These are phyloP conservation scores for Caenorhabditis zanzibari DNA, from an alignment of 2,888 invertebrate genomes.

Conservation along the genomic window DNA sequence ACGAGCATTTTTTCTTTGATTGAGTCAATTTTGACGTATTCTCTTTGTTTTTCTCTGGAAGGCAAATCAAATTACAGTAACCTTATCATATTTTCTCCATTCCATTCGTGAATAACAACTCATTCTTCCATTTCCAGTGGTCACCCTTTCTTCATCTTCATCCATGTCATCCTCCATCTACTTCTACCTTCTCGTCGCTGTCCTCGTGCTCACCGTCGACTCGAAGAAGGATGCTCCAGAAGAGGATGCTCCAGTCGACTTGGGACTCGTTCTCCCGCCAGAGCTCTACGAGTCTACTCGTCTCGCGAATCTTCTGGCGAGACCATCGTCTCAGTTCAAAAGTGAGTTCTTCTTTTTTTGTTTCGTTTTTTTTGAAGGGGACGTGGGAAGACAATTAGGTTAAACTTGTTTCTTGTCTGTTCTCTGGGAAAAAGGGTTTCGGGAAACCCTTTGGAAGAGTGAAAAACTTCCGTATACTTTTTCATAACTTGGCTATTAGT, in stretches of 20 bases:
- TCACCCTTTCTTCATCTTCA: background rate
- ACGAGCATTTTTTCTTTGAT: constrained; percentile 24
- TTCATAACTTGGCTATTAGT: too few relatives aligned
- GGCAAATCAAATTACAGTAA: constrained; percentile 43
- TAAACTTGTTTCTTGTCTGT: background rate
- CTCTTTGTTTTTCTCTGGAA: constrained; percentile 5
- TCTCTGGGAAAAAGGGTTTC: background rate
- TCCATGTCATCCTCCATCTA: constrained; percentile 27
- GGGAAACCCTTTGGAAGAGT: background rate
- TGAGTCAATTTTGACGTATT: constrained; percentile 29
- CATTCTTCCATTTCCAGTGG: constrained; percentile 16
- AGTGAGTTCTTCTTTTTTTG: constrained; percentile 29
- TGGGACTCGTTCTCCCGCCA: constrained; percentile 57
- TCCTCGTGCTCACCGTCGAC: background rate
- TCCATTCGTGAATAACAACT: constrained; percentile 20
- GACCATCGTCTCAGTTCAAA: constrained; percentile 56
- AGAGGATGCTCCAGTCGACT: constrained; percentile 46
- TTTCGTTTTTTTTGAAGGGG: background rate
- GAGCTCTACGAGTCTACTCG: constrained; percentile 57
- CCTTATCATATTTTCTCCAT: background rate
- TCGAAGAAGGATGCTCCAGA: constrained; percentile 37
- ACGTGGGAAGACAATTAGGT: constrained; percentile 17
- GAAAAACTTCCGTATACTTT: too few relatives aligned
- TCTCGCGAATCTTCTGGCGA: constrained; percentile 45
- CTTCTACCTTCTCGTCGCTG: constrained; percentile 21